Conservation (phyloP, 2,113 vertebrate species). For the Phocoena sinus region DNA sequence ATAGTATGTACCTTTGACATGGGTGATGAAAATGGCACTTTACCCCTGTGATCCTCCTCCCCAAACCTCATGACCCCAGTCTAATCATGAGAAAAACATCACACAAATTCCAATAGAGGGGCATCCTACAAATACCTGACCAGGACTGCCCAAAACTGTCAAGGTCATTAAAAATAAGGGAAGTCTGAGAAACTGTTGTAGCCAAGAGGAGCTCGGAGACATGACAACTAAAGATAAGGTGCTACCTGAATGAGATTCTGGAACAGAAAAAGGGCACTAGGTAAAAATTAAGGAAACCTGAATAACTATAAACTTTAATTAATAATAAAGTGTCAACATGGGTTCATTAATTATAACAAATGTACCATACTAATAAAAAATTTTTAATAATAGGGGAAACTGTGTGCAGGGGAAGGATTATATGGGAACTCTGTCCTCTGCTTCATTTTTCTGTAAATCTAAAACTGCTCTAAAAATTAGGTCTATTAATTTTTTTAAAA, state of each 20-base stretch:
- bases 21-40: neutral
- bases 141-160: neutral
- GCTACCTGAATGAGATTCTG: neutral
- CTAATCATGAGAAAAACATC: neutral
- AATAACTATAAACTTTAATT: neutral
- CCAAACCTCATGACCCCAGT: neutral
- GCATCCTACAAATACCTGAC: neutral
- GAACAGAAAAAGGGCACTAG: neutral
- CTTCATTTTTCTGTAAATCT: neutral
- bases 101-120: neutral
- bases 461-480: neutral
- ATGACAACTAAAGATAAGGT: neutral
- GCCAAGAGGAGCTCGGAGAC: neutral
- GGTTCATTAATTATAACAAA: neutral
- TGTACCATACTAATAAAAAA: neutral
- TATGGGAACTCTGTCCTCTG: neutral
- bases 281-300: neutral
- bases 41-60: neutral
- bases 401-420: neutral
- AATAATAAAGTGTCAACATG: neutral
- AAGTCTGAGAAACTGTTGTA: neutral
- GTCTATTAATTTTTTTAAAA: neutral
- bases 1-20: neutral
- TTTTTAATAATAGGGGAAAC: neutral
- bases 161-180: neutral